phyloP scores from a whole-genome alignment of 2,113 vertebrate genomes.

The Zeus faber region DNA sequence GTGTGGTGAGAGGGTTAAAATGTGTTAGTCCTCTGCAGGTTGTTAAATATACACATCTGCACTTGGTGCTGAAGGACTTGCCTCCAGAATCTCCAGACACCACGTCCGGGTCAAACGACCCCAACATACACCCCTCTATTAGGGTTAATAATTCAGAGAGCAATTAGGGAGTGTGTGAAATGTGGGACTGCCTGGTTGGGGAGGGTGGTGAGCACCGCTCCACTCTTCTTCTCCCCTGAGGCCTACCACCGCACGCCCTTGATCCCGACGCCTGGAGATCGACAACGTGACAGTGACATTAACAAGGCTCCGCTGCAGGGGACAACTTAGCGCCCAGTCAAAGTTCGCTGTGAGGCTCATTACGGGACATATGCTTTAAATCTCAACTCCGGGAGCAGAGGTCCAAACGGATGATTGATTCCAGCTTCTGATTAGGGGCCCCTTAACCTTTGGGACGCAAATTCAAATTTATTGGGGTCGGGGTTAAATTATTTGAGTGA shows the following conservation, averaged over 20 bases:
- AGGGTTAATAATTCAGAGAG: conserved; percentile 65
- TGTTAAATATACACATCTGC: conserved; percentile 29
- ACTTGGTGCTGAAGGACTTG: conserved; percentile 22
- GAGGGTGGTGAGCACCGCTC: background rate
- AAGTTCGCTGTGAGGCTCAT: conserved; percentile 83
- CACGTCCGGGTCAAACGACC: conserved; percentile 34
- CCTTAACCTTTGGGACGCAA: conserved; percentile 59
- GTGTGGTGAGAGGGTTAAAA: conserved; percentile 8
- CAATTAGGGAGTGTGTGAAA: conserved; percentile 49
- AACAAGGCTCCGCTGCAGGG: conserved; percentile 63
- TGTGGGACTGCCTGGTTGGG: conserved; percentile 34
- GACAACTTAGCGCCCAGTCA: conserved; percentile 75
- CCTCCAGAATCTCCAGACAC: conserved; percentile 26
- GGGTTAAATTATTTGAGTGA: no score
- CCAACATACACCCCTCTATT: conserved; percentile 34
- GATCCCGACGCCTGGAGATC: conserved; percentile 62
- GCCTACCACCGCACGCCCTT: conserved; percentile 53
- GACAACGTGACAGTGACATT: conserved; percentile 76
- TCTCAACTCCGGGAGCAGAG: conserved; percentile 66
- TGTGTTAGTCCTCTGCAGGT: conserved; percentile 14
- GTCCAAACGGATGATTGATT: conserved; percentile 77
- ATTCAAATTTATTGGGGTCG: no score
- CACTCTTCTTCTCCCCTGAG: background rate
- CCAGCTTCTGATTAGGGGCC: conserved; percentile 26
- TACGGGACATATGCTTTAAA: conserved; percentile 86